Evolutionary conservation across 1,140 invertebrate genomes (phyloP).

Genomic region (Nasonia longicornis): DNA sequence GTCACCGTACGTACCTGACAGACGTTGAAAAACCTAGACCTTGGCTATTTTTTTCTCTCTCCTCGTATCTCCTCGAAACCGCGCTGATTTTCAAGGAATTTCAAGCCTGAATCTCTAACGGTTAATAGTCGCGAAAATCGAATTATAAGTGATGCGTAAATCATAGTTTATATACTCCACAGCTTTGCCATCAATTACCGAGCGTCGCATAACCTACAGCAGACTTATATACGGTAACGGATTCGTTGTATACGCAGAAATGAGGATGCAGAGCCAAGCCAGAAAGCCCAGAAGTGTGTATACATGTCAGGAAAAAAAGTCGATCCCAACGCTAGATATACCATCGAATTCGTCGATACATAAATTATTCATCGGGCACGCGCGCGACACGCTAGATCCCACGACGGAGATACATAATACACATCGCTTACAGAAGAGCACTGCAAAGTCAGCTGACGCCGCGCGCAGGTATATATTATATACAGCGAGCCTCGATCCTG

Average conservation of each 20-base stretch:
- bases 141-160: neutral
- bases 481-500: neutral
- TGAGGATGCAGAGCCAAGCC: too few species aligned
- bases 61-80: neutral
- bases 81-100: neutral
- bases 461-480: neutral
- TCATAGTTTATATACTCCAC: neutral
- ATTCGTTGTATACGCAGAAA: too few species aligned
- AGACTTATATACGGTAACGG: too few species aligned
- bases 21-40: too few species aligned
- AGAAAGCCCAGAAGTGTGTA: neutral
- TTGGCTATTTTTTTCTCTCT: too few species aligned
- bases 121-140: neutral
- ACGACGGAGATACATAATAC: neutral
- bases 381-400: neutral
- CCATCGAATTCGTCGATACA: slow-evolving; percentile 21
- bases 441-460: neutral
- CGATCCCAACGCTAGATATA: slow-evolving; percentile 30
- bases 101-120: neutral
- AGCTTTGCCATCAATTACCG: neutral
- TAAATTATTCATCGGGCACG: slow-evolving; percentile 32
- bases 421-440: neutral
- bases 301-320: neutral
- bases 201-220: too few species aligned
- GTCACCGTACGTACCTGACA: too few species aligned